These are phyloP conservation scores for Emmelina monodactyla DNA, from an alignment of 2,888 invertebrate genomes.

Conservation along the genomic window DNA sequence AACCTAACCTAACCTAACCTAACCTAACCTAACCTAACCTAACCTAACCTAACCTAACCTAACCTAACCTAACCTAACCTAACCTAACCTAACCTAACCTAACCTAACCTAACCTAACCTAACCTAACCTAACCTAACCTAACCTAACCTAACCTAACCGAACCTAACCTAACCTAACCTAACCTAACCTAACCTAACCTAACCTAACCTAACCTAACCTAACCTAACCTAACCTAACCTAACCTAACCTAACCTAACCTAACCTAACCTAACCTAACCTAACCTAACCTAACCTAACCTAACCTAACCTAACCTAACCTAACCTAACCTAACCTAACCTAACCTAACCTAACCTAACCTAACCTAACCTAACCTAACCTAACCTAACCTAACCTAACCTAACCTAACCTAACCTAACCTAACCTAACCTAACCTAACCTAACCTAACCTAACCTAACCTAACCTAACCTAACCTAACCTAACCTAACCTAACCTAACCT, in stretches of 20 bases:
- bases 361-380: conserved; percentile 13
- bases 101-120: conserved; percentile 7
- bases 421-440: conserved; percentile 6
- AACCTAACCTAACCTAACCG: conserved; percentile 13
- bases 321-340: conserved; percentile 9
- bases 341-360: conserved; percentile 14
- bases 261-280: conserved; percentile 7
- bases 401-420: conserved; percentile 12
- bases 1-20: conserved; percentile 12
- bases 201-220: conserved; percentile 16
- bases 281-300: conserved; percentile 12
- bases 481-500: conserved; percentile 6
- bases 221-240: conserved; percentile 14
- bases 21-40: conserved; percentile 13
- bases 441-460: conserved; percentile 5
- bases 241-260: conserved; percentile 12
- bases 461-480: conserved; percentile 5
- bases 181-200: conserved; percentile 15
- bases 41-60: conserved; percentile 12
- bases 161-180: conserved; percentile 15
- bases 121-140: conserved; percentile 10
- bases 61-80: conserved; percentile 11
- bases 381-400: conserved; percentile 13
- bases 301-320: conserved; percentile 9
- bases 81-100: conserved; percentile 9